These are phyloP conservation scores for Penaeus monodon DNA, from an alignment of 2,888 invertebrate genomes.

Conservation along the genomic window DNA sequence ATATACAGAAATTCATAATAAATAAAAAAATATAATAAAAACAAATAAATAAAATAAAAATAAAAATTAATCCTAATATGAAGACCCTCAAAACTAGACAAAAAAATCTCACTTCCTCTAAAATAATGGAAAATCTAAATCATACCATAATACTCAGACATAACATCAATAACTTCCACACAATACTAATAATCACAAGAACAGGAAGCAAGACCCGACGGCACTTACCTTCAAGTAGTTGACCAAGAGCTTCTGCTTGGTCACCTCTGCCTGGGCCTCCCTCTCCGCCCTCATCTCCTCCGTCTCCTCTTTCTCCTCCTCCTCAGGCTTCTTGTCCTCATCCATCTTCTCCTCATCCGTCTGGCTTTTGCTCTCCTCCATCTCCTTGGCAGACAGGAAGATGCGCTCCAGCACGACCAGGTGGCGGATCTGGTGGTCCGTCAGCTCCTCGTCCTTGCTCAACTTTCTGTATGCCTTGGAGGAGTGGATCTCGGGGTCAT, in stretches of 20 bases:
- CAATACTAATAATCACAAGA: neutral
- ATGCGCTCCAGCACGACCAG: slow-evolving; percentile 46
- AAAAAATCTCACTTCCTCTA: too few species aligned
- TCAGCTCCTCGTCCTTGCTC: slow-evolving; percentile 18
- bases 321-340: slow-evolving; percentile 37
- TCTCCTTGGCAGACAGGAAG: slow-evolving; percentile 41
- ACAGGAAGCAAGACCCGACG: too few species aligned
- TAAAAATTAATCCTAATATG: too few species aligned
- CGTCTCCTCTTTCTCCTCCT: slow-evolving; percentile 32
- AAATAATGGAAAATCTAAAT: neutral
- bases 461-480: neutral
- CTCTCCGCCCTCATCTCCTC: slow-evolving; percentile 34
- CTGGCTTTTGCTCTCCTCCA: slow-evolving; percentile 25
- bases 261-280: slow-evolving; percentile 47
- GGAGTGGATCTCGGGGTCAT: slow-evolving; percentile 26
- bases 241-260: slow-evolving; percentile 72
- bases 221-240: slow-evolving; percentile 77
- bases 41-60: too few species aligned
- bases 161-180: neutral
- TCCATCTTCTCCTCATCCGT: slow-evolving; percentile 2
- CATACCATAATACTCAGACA: neutral
- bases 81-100: too few species aligned
- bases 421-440: slow-evolving; percentile 12
- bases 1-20: neutral
- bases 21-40: neutral